Conservation (phyloP, 2,113 vertebrate species). For the Eurypyga helias region DNA sequence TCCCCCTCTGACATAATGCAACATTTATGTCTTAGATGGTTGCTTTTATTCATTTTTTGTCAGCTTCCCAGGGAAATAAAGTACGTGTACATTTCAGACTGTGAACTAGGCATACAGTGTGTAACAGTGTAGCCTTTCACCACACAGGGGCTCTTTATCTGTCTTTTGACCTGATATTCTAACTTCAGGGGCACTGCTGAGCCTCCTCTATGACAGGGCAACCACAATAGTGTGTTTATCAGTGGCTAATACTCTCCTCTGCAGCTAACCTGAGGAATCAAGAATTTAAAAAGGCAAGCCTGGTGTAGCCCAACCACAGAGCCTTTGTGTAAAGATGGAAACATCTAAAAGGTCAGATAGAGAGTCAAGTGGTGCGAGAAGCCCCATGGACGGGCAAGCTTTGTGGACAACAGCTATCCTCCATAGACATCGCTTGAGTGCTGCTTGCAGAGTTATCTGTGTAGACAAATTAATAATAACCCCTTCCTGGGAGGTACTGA, state of each 20-base stretch:
- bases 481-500: neutral
- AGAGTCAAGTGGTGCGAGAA: neutral
- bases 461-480: neutral
- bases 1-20: neutral
- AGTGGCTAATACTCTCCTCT: neutral
- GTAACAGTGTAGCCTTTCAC: neutral
- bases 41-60: neutral
- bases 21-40: neutral
- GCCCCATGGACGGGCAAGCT: neutral
- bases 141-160: neutral
- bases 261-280: neutral
- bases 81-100: neutral
- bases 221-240: neutral
- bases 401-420: neutral
- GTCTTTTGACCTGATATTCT: neutral
- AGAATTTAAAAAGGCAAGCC: neutral
- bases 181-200: neutral
- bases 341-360: neutral
- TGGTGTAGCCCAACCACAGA: neutral
- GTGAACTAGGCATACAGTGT: neutral
- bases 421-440: fast-evolving
- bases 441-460: neutral
- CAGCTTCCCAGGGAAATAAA: neutral
- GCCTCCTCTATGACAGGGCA: neutral
- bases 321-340: neutral